Percentiles rank a stretch among this genome's conserved stretches.
Evolutionary conservation across 2,888 invertebrate genomes (phyloP).

Genomic region (Sceliomorpha sp.): DNA sequence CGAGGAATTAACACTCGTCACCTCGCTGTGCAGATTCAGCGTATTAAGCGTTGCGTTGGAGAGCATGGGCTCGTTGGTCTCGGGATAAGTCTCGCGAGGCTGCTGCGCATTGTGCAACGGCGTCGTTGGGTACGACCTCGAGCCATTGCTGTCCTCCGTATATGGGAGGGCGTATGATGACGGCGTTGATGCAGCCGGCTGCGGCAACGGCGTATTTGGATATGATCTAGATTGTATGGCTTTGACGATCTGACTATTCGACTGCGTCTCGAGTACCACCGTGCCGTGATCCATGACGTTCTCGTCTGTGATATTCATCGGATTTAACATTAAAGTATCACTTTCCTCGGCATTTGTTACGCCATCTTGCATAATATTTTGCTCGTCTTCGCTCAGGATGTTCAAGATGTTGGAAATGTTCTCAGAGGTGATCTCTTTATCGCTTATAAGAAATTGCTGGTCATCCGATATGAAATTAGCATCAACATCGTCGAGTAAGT

Average conservation of each 20-base stretch:
- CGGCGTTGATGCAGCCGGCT: constrained; percentile 46
- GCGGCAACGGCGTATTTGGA: constrained; percentile 78
- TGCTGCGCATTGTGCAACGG: constrained; percentile 81
- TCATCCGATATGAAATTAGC: constrained; percentile 72
- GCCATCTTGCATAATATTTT: constrained; percentile 65
- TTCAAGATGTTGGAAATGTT: constrained; percentile 86
- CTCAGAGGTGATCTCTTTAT: constrained; percentile 81
- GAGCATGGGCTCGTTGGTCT: constrained; percentile 76
- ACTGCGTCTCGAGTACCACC: constrained; percentile 65
- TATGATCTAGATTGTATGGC: constrained; percentile 77
- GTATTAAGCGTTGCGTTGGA: constrained; percentile 75
- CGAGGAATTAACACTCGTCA: constrained; percentile 56
- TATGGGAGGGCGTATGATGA: constrained; percentile 65
- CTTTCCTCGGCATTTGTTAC: constrained; percentile 61
- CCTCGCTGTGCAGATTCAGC: constrained; percentile 68
- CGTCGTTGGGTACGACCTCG: constrained; percentile 89
- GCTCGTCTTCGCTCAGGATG: constrained; percentile 81
- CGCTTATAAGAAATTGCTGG: constrained; percentile 72
- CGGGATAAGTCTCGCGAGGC: constrained; percentile 67
- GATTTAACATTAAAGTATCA: constrained; percentile 62
- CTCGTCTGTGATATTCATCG: constrained; percentile 64
- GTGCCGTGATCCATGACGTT: constrained; percentile 61
- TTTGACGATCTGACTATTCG: constrained; percentile 65
- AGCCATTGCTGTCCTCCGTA: constrained; percentile 77
- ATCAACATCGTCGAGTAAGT: constrained; percentile 73